Evolutionary conservation across 2,888 invertebrate species (phyloP).

Genomic region (Rhagonycha lutea): DNA sequence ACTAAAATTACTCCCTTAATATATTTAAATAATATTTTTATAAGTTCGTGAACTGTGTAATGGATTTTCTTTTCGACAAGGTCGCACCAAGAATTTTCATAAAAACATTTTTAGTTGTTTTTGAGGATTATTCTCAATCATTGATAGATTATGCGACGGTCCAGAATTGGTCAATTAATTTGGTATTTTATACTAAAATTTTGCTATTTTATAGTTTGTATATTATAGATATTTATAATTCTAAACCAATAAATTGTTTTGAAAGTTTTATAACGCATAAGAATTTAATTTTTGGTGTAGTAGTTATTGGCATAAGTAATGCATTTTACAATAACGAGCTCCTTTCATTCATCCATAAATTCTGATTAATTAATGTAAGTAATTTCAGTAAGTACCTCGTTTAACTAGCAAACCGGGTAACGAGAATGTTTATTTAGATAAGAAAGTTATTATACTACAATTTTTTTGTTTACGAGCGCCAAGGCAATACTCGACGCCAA

Average conservation of each 20-base stretch:
- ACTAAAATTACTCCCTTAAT: no score
- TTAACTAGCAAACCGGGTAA: slow-evolving; percentile 26
- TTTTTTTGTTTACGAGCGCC: neutral
- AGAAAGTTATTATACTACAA: slow-evolving; percentile 6
- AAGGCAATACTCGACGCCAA: neutral
- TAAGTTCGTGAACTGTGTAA: no score
- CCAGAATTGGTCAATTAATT: no score
- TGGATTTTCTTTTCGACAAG: no score
- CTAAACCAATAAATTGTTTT: neutral
- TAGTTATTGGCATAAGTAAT: neutral
- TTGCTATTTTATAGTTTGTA: no score
- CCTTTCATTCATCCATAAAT: slow-evolving; percentile 17
- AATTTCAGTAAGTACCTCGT: slow-evolving; percentile 21
- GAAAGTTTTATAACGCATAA: neutral
- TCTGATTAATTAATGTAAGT: slow-evolving; percentile 23
- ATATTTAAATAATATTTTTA: no score
- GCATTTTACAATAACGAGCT: slow-evolving; percentile 8
- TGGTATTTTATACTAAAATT: no score
- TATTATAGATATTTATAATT: no score
- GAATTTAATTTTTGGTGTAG: neutral
- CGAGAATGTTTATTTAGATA: slow-evolving; percentile 20
- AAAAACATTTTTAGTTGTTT: no score
- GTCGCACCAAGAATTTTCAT: no score
- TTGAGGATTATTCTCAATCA: no score
- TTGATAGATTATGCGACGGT: no score